These are phyloP conservation scores for Hylaea fasciaria DNA, from an alignment of 2,888 invertebrate genomes.

Conservation along the genomic window DNA sequence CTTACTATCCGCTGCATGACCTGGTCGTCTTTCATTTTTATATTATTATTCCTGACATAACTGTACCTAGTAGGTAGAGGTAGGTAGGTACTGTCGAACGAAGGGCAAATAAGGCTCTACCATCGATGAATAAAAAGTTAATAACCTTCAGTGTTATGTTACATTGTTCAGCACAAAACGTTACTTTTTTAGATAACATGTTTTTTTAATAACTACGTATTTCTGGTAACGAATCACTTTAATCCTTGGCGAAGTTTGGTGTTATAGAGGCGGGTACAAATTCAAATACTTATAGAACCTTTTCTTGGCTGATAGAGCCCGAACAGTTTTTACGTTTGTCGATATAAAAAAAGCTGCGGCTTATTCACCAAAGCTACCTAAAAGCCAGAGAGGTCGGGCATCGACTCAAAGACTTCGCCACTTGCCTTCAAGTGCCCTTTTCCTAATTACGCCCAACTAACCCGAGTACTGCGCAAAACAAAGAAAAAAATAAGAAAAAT, in stretches of 20 bases:
- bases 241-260: background rate
- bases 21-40: too few species aligned
- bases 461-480: constrained; percentile 67
- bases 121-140: too few species aligned
- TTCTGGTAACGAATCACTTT: too few species aligned
- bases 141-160: too few species aligned
- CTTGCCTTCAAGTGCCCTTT: constrained; percentile 36
- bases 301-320: background rate
- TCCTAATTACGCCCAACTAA: constrained; percentile 46
- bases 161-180: too few species aligned
- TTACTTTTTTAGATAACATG: too few species aligned
- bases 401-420: constrained; percentile 27
- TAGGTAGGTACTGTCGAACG: too few species aligned
- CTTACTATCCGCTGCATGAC: too few species aligned
- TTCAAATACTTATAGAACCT: background rate
- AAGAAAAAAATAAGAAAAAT: constrained; percentile 72
- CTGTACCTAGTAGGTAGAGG: too few species aligned
- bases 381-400: constrained; percentile 26
- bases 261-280: background rate
- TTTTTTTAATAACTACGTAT: too few species aligned
- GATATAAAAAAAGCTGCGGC: constrained; percentile 11
- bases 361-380: constrained; percentile 21
- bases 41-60: too few species aligned
- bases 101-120: too few species aligned
- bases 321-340: constrained; percentile 8